Evolutionary conservation across 1,140 invertebrate genomes (phyloP), one percentile per base, ranked within the genome.

Genomic region (Holcopasites calliopsidis): DNA sequence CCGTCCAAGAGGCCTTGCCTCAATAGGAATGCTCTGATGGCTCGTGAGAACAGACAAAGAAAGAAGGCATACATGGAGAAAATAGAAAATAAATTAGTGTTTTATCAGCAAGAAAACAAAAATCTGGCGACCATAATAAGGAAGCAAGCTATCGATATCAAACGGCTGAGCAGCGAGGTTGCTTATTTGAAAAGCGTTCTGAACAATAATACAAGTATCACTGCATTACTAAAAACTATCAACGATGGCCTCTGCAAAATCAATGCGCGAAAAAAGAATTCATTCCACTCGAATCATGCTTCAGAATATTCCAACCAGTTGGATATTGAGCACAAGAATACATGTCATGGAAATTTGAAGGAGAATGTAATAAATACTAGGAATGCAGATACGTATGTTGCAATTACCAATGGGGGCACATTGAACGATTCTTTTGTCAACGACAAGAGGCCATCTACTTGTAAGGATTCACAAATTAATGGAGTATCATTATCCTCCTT

Each of bases 31-130:
- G 94, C 94, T 0, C 69, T 93, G 35, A 92, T 94, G 89, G 93
- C 94, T 4, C 86, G 94, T 3, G 92, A 93, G 75, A 94, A 94
- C 83, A 88, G 94, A 8, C 90, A 92, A 5, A 91, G 90, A 2
- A 94, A 94, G 68, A 94, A 94, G 77, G 89, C 92, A 18, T 92
- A 94, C 65, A 58, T 94, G 7, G 89, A 93, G 64, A 90, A 89
- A 47, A 89, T 94, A 4, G 93, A 94, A 77, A 91, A 86, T n/a
- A 91, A 92, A 74, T 73, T 93, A 0, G 71, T 85, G 0, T 76
- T 87, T 31, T 88, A 91, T 31, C 90, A 90, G 23, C 81, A 83
- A 18, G 89, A 93, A 8, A 93, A 93, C 69, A 90, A 89, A 68
- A 92, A 91, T 16, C 82, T 93, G n/a, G 77, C 85, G 0, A 88